Base-by-base conservation (phyloP, 2,797 vertebrate genomes). In the Melanotaenia nigrans region DNA sequence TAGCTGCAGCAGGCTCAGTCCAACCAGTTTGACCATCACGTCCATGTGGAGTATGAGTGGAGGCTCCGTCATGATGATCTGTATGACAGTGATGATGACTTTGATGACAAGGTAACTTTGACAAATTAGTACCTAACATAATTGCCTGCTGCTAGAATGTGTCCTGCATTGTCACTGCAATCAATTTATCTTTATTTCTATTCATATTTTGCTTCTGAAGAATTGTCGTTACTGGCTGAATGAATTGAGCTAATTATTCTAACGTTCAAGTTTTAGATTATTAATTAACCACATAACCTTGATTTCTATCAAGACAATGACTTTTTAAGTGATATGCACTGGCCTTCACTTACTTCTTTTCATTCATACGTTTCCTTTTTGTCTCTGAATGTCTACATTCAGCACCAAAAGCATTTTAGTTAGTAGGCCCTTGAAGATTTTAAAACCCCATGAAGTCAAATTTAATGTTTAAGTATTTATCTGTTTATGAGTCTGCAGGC, bases 1-100 rank as follows among this genome's bases (percentile, higher is more conserved):
- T 73, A 96, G 96, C 90, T 97, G 79, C 84, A 92, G 61, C 93
- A 96, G 86, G 92, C 94, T 56, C 94, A 95, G 84, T 94, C 85
- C 72, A 91, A 95, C 82, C 92, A 93, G 77, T 95, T 96, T 78
- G 96, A 95, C 84, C 93, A 95, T 87, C 95, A 94, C 0, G 76
- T 95, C 71, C 94, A 96, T 0, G 94, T 96, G 64, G 95, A 96
- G 64, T 96, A 95, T 1, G 94, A 96, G 75, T 95, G 95, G 95
- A 87, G 90, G 53, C 85, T 96, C 61, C 90, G 95, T 8, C 94
- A 95, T 40, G 95, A 95, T 0, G 94, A 96, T 38, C 83, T 93
- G 66, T 95, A 94, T 4, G 96, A 97, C 84, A 97, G 95, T 1
- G 96, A 96, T 0, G 94, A 96, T 28, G 96, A 96, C 42, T 90